These are phyloP conservation scores for Luperina testacea DNA, from an alignment of 2,888 invertebrate species.

Conservation along the genomic window DNA sequence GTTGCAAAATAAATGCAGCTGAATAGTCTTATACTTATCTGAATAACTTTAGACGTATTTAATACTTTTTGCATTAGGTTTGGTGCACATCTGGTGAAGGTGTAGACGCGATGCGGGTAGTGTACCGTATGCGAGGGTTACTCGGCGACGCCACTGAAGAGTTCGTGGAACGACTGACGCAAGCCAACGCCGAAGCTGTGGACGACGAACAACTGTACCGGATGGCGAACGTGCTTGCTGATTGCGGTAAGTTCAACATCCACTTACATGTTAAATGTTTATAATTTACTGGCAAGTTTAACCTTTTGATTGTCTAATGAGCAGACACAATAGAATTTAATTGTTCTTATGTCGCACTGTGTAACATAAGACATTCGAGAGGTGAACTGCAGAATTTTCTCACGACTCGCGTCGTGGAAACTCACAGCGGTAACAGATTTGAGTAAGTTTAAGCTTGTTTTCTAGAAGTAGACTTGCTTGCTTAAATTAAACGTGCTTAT, in stretches of 20 bases:
- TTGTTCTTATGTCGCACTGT: no score
- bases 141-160: slow-evolving; percentile 99
- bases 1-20: neutral
- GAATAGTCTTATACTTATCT: no score
- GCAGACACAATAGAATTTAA: no score
- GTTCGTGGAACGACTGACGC: slow-evolving; percentile 97
- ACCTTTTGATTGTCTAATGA: no score
- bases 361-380: no score
- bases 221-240: slow-evolving; percentile 88
- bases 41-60: neutral
- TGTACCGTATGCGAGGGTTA: slow-evolving; percentile 99
- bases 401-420: neutral
- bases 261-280: neutral
- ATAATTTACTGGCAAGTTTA: neutral
- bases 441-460: neutral
- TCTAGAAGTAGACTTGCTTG: neutral
- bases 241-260: slow-evolving; percentile 77
- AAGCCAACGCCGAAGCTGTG: slow-evolving; percentile 95
- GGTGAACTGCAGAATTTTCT: neutral
- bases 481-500: no score
- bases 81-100: slow-evolving; percentile 97
- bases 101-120: slow-evolving; percentile 98
- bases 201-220: slow-evolving; percentile 98
- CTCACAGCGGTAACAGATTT: no score
- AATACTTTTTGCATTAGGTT: slow-evolving; percentile 85